Base-by-base conservation (phyloP, 2,797 vertebrate species). In the Lateolabrax maculatus region DNA sequence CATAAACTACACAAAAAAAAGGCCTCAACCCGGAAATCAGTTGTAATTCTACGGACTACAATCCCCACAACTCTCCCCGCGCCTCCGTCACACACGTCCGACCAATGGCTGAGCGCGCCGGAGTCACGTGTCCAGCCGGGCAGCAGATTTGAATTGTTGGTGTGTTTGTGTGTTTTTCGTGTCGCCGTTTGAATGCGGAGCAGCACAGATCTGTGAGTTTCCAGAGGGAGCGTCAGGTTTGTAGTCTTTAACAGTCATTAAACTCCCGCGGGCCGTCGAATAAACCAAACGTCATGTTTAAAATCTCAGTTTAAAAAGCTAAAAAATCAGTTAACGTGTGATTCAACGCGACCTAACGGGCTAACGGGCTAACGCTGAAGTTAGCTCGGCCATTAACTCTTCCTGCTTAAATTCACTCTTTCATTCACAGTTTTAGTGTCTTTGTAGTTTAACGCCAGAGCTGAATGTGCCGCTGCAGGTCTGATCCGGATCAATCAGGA, bases 111-210 rank as follows among this genome's bases (percentile, higher is more conserved):
- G 77, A 0, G 27, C 4, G 23, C 31, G 4, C 4, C 2, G 2
- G 5, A 11, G 65, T 91, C 94, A 94, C 83, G 69, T 94, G 93
- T 83, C 41, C 76, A 66, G 5, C 78, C 77, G 68, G 57, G 83
- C 84, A 84, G 85, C 58, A 89, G 92, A 94, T 96, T 96, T 96
- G 92, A 96, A 96, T 93, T 75, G 84, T 81, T 55, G 48, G 75
- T 44, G 43, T 74, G 37, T 1, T 53, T 60, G 29, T 80, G 70
- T 85, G n/a, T n/a, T n/a, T 80, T 71, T 74, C 13, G 8, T 44
- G 34, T 85, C 7, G 37, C 37, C 0, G 23, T 80, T 82, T 84
- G 85, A 85, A 85, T 85, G 79, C 55, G 21, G 37, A 61, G 51
- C 34, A 53, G 55, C 75, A 82, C 52, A 71, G 3, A 72, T 49